A percentile compares a stretch with the other conserved stretches of the same genome.
Conservation (phyloP, 2,888 invertebrate genomes). For the Meteorus cinctellus region DNA sequence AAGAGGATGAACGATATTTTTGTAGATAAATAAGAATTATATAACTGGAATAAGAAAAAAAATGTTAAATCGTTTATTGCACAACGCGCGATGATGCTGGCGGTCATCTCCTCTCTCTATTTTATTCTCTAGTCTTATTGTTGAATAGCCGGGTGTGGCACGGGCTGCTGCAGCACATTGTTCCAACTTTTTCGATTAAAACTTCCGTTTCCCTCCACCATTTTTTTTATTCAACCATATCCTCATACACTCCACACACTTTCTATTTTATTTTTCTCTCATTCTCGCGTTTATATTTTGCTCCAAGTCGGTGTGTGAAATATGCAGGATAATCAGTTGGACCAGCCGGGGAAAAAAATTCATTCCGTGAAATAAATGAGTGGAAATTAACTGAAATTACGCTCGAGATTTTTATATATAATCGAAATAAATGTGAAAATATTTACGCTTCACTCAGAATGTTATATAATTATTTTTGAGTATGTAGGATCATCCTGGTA, state of each 20-base stretch:
- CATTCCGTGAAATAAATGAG: not conserved
- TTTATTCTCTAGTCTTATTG: constrained; percentile 50
- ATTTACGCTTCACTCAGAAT: constrained; percentile 4
- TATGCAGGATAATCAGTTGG: constrained; percentile 22
- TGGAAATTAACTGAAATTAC: not conserved
- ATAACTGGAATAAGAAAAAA: constrained; percentile 38
- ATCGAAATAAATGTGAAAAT: not conserved
- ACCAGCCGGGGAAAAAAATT: not conserved
- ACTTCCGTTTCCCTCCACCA: constrained; percentile 54
- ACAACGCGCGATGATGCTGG: constrained; percentile 20
- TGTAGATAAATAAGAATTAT: constrained; percentile 38
- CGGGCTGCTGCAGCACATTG: constrained; percentile 55
- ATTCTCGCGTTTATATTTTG: not conserved
- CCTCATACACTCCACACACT: constrained; percentile 49
- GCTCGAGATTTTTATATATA: not conserved
- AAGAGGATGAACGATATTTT: constrained; percentile 26
- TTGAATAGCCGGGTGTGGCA: constrained; percentile 51
- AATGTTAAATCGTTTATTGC: constrained; percentile 43
- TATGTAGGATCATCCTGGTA: not conserved
- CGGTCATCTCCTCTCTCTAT: not conserved
- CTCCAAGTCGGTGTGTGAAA: not conserved
- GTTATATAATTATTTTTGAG: not conserved
- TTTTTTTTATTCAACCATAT: constrained; percentile 35
- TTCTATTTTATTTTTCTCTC: constrained; percentile 36
- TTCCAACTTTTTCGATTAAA: constrained; percentile 69